Percentiles rank a stretch among this genome's conserved stretches.
Evolutionary conservation across 1,140 invertebrate species (phyloP).

Genomic region (Spodoptera litura): DNA sequence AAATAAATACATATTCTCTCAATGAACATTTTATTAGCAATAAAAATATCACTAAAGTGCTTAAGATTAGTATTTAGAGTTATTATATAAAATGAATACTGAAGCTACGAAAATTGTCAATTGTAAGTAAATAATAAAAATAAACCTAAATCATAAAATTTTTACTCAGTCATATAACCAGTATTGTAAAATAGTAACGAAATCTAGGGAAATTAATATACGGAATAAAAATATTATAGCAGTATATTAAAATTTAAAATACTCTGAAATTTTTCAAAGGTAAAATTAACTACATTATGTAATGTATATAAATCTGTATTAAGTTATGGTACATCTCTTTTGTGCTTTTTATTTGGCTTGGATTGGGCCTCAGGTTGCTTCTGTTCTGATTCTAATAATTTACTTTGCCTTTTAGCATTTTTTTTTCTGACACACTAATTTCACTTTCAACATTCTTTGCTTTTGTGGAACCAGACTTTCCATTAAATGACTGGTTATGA

Average conservation of each 20-base stretch:
- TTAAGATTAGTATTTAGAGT: constrained; percentile 5
- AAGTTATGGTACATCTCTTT: constrained; percentile 37
- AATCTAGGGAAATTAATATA: constrained; percentile 2
- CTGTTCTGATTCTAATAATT: constrained; percentile 51
- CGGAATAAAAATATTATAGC: not conserved
- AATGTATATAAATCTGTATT: not conserved
- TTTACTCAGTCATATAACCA: not conserved
- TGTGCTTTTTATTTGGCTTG: constrained; percentile 35
- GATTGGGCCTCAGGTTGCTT: constrained; percentile 4
- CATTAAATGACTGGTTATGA: constrained; percentile 48
- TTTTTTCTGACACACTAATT: constrained; percentile 57
- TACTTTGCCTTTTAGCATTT: constrained; percentile 64
- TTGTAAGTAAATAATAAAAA: not conserved
- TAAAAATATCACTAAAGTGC: not conserved
- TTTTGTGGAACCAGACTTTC: constrained; percentile 47
- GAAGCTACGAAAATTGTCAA: not conserved
- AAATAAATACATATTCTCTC: not conserved
- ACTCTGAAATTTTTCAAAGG: constrained; percentile 35
- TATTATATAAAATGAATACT: not conserved
- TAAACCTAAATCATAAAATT: not conserved
- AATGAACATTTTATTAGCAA: not conserved
- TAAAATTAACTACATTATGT: constrained; percentile 11
- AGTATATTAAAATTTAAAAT: constrained; percentile 27
- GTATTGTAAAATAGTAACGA: not conserved
- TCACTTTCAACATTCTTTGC: constrained; percentile 55